Conservation (phyloP, 2,113 vertebrate species). For the Anguilla japonica region DNA sequence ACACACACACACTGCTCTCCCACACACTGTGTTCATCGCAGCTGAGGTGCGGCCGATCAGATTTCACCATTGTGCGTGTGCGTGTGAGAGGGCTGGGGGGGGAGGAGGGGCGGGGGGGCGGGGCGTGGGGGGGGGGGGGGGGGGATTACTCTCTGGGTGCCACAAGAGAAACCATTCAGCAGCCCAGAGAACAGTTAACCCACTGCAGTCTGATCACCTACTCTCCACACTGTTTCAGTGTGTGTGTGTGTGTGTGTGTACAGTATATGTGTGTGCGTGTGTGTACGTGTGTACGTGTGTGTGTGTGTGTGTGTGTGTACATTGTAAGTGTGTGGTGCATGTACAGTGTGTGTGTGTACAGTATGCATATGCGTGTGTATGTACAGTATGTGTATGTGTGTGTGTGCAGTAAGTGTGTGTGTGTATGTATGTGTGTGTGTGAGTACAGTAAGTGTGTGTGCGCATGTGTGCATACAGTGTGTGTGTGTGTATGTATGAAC, state of each 20-base stretch:
- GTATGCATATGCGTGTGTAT: too few relatives aligned
- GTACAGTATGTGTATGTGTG: background rate
- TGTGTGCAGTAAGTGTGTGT: background rate
- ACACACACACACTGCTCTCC: conserved; percentile 44
- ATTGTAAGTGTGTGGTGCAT: background rate
- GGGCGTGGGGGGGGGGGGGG: background rate
- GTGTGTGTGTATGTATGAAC: background rate
- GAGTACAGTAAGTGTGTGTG: too few relatives aligned
- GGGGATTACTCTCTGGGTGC: background rate
- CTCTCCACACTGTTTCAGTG: background rate
- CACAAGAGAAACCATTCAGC: background rate
- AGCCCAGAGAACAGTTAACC: background rate
- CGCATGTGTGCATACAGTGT: too few relatives aligned
- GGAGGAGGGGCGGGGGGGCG: background rate
- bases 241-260: background rate
- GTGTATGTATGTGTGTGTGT: too few relatives aligned
- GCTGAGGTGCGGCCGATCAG: background rate
- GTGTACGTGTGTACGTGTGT: background rate
- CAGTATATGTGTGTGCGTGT: too few relatives aligned
- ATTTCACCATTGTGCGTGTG: background rate
- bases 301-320: background rate
- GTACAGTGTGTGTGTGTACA: too few relatives aligned
- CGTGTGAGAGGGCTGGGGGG: background rate
- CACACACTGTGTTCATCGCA: conserved; percentile 42
- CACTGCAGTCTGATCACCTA: background rate